Conservation (phyloP, 2,797 vertebrate species). For the Telmatherina bonti region DNA sequence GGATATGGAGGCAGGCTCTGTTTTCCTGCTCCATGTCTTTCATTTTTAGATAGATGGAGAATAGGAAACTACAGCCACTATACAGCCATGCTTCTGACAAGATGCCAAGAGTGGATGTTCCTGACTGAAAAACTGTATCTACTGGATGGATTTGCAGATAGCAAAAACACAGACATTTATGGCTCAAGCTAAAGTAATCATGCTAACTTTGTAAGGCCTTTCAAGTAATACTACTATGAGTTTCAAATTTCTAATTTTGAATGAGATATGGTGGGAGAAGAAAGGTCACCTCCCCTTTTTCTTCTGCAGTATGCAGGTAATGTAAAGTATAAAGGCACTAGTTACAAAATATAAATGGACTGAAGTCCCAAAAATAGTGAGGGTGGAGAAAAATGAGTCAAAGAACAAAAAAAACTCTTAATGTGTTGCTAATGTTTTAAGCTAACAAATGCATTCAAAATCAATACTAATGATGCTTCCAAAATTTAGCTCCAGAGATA, state of each 20-base stretch:
- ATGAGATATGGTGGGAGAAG: background rate
- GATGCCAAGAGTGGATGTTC: background rate
- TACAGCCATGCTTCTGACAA: background rate
- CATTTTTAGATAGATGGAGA: background rate
- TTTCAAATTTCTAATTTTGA: background rate
- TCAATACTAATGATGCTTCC: background rate
- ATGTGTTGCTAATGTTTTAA: background rate
- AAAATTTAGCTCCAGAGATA: background rate
- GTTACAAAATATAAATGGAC: too few species aligned
- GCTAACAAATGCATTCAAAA: background rate
- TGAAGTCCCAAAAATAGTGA: background rate
- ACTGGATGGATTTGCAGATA: background rate
- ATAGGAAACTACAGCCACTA: background rate
- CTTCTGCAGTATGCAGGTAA: background rate
- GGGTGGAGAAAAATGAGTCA: background rate
- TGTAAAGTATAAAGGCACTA: background rate
- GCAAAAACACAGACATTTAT: background rate
- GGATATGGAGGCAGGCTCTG: slow-evolving; percentile 3
- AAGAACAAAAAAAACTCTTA: background rate
- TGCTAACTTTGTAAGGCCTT: slow-evolving; percentile 1
- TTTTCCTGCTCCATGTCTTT: slow-evolving; percentile 2
- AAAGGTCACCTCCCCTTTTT: too few species aligned
- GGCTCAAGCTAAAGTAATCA: background rate
- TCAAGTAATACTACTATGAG: background rate
- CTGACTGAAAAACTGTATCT: slow-evolving; percentile 6